phyloP scores from a whole-genome alignment of 2,113 vertebrate genomes.

The Mirounga angustirostris region DNA sequence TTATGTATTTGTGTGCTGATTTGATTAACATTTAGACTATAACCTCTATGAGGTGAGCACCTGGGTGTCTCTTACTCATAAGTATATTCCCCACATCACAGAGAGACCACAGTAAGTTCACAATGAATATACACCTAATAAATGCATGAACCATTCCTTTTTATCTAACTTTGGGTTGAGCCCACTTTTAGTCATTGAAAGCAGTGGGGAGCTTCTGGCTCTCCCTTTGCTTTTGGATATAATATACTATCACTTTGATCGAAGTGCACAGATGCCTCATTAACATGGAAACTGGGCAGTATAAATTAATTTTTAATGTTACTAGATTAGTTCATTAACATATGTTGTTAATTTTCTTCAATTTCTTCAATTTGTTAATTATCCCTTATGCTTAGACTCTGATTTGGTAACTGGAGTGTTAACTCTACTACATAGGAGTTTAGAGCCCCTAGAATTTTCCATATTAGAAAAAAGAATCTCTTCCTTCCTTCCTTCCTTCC shows the following conservation, averaged over 20 bases:
- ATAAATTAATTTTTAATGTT: slow-evolving; percentile 19
- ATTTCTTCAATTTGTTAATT: background rate
- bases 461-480: background rate
- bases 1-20: background rate
- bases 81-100: background rate
- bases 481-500: background rate
- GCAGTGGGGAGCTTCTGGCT: background rate
- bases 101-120: background rate
- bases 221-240: background rate
- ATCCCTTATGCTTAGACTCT: background rate
- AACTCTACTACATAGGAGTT: background rate
- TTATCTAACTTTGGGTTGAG: background rate
- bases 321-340: background rate
- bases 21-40: background rate
- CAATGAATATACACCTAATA: background rate
- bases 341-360: background rate
- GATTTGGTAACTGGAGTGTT: background rate
- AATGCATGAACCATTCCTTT: background rate
- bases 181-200: background rate
- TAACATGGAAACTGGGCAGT: background rate
- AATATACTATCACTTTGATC: background rate
- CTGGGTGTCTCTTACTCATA: background rate
- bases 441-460: background rate
- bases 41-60: background rate
- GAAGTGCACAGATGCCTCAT: background rate